Evolutionary conservation across 1,140 invertebrate species (phyloP).

Genomic region (Tetragonula clypearis): DNA sequence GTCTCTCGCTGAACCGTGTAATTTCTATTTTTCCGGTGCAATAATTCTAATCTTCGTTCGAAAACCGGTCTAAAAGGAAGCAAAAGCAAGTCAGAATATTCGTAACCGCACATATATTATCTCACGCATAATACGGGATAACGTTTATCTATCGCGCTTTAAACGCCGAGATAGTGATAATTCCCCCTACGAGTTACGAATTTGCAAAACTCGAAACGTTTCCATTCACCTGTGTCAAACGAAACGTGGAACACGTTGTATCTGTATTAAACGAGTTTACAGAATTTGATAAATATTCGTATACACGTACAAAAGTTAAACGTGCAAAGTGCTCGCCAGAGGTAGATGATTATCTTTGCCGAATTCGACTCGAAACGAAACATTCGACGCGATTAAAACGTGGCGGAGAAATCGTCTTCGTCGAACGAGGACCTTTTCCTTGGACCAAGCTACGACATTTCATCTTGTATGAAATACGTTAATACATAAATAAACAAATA

Average conservation of each 20-base stretch:
- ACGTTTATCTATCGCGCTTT: background rate
- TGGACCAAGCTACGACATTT: background rate
- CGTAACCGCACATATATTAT: background rate
- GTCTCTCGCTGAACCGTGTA: background rate
- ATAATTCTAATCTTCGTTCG: background rate
- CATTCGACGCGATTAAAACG: background rate
- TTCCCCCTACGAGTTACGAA: too few relatives aligned
- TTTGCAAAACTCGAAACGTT: too few relatives aligned
- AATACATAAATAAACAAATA: too few relatives aligned
- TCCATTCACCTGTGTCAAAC: background rate
- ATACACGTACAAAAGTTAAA: background rate
- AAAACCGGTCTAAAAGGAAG: constrained; percentile 1
- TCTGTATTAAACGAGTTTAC: background rate
- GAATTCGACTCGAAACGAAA: background rate
- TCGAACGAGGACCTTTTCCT: background rate
- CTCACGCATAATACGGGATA: constrained; percentile 1
- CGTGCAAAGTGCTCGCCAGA: too few relatives aligned
- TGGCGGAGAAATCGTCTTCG: background rate
- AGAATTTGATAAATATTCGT: background rate
- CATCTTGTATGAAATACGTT: too few relatives aligned
- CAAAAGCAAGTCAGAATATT: background rate
- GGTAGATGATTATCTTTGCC: too few relatives aligned
- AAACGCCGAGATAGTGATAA: background rate
- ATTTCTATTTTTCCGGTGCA: background rate
- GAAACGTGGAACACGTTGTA: background rate